phyloP scores from a whole-genome alignment of 2,797 vertebrate species.

The Lophura swinhoii region DNA sequence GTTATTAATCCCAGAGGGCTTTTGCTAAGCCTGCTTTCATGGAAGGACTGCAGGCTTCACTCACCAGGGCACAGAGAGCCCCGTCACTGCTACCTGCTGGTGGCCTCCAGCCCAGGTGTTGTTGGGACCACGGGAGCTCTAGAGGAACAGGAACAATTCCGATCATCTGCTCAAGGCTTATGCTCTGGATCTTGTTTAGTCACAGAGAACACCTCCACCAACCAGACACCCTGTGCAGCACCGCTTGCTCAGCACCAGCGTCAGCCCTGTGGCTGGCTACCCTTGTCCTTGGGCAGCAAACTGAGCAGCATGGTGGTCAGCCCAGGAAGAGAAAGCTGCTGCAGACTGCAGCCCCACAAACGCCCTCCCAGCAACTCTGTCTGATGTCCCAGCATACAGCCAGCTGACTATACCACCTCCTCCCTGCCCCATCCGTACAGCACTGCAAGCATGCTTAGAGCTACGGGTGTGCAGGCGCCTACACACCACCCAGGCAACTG shows the following conservation, averaged over 20 bases:
- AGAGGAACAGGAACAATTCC: not conserved
- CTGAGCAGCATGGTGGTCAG: not conserved
- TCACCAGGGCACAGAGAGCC: not conserved
- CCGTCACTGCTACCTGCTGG: not conserved
- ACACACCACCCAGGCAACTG: constrained; percentile 5
- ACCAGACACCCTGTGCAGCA: not conserved
- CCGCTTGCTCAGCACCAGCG: not conserved
- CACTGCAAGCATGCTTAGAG: not conserved
- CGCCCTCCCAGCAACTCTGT: not conserved
- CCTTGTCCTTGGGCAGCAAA: not conserved
- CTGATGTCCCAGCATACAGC: not conserved
- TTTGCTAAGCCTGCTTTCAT: not conserved
- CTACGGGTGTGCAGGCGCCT: constrained; percentile 6
- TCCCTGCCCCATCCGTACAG: not conserved
- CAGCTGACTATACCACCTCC: not conserved
- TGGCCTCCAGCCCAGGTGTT: not conserved
- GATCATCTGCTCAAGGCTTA: not conserved
- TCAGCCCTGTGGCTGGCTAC: not conserved
- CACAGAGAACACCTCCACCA: not conserved
- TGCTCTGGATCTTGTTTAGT: not conserved
- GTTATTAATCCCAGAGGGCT: not conserved
- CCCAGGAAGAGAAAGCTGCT: not conserved
- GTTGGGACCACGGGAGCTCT: not conserved
- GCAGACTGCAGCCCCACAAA: not conserved
- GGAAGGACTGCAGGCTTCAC: not conserved